Percentiles rank a stretch among this genome's conserved stretches.
Evolutionary conservation across 2,888 invertebrate species (phyloP).

Genomic region (Ecdyonurus torrentis): DNA sequence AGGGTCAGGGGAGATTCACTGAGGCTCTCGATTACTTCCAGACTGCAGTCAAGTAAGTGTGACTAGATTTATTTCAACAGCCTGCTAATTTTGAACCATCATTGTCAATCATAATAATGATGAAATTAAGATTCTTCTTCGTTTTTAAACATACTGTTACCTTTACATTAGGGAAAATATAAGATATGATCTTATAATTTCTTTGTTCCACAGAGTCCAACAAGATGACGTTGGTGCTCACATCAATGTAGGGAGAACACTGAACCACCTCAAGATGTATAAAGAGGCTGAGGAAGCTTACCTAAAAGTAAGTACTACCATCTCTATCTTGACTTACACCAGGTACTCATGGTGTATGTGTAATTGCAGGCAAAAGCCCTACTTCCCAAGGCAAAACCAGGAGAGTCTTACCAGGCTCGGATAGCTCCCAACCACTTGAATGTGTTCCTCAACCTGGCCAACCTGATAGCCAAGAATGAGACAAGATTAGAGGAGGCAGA

Average conservation of each 20-base stretch:
- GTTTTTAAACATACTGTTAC: too few species aligned
- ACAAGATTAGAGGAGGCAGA: conserved; percentile 89
- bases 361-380: conserved; percentile 61
- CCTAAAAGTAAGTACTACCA: conserved; percentile 36
- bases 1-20: conserved; percentile 45
- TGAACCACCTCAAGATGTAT: conserved; percentile 75
- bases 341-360: neutral
- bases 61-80: too few species aligned
- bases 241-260: conserved; percentile 91
- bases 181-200: neutral
- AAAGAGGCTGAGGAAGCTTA: conserved; percentile 88
- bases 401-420: conserved; percentile 86
- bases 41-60: conserved; percentile 56
- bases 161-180: too few species aligned
- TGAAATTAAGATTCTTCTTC: neutral
- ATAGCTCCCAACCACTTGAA: conserved; percentile 93
- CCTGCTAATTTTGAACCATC: neutral
- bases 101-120: neutral
- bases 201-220: conserved; percentile 54
- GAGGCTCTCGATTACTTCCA: conserved; percentile 84
- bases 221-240: conserved; percentile 93
- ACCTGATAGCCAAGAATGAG: conserved; percentile 82
- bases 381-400: conserved; percentile 78
- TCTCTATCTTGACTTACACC: neutral
- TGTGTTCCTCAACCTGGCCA: conserved; percentile 88